Conservation (phyloP, 1,140 invertebrate genomes). For the Thaumetopoea pityocampa region DNA sequence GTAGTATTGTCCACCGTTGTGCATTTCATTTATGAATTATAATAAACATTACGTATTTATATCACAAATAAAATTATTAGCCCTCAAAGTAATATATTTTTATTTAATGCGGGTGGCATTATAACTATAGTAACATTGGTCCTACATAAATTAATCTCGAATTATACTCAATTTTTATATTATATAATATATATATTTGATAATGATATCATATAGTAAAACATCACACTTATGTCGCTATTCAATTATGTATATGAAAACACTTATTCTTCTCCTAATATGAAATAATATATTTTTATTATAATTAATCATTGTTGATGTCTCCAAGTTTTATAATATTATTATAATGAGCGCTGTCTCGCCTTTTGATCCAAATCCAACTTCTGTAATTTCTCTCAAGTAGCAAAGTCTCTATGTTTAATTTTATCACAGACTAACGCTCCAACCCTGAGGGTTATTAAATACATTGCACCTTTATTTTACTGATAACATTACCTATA, state of each 20-base stretch:
- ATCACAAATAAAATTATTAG: slow-evolving; percentile 51
- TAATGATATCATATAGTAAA: slow-evolving; percentile 57
- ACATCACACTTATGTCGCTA: slow-evolving; percentile 38
- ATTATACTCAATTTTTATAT: slow-evolving; percentile 10
- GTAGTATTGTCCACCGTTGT: slow-evolving; percentile 71
- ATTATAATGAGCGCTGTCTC: slow-evolving; percentile 44
- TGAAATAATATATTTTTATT: slow-evolving; percentile 29
- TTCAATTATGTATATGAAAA: slow-evolving; percentile 67
- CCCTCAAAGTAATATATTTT: slow-evolving; percentile 17
- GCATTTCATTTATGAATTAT: slow-evolving; percentile 57
- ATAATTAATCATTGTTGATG: slow-evolving; percentile 24
- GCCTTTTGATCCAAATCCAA: slow-evolving; percentile 35
- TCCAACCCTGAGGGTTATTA: slow-evolving; percentile 51
- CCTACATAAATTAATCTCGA: slow-evolving; percentile 35
- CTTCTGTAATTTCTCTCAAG: slow-evolving; percentile 31
- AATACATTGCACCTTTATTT: slow-evolving; percentile 52
- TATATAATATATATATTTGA: slow-evolving; percentile 20
- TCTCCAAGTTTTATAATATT: slow-evolving; percentile 26
- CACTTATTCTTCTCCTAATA: slow-evolving; percentile 47
- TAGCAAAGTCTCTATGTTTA: slow-evolving; percentile 46
- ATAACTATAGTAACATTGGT: slow-evolving; percentile 40
- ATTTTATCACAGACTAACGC: slow-evolving; percentile 70
- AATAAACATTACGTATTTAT: slow-evolving; percentile 56
- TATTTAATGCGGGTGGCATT: slow-evolving; percentile 11
- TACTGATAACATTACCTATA: slow-evolving; percentile 29